Percentiles rank a stretch among this genome's conserved stretches.
Conservation (phyloP, 92 coral and sea anemone genomes). For the Micromussa lordhowensis region DNA sequence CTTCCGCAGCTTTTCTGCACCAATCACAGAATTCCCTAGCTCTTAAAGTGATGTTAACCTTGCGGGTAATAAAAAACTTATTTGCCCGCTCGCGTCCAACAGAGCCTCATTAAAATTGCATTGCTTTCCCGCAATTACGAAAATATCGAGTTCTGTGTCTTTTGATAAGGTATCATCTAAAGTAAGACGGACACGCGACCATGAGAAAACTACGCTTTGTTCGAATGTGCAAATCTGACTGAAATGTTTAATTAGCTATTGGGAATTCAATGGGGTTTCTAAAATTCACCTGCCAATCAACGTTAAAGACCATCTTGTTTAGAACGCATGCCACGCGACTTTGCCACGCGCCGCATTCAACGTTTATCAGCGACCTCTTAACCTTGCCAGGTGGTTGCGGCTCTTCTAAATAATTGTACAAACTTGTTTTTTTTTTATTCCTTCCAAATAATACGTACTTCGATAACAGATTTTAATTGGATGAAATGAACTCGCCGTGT, state of each 20-base stretch:
- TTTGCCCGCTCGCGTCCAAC: conserved; percentile 34
- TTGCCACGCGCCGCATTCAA: conserved; percentile 73
- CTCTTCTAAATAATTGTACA: conserved; percentile 65
- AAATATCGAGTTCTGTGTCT: conserved; percentile 57
- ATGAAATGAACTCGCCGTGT: conserved; percentile 68
- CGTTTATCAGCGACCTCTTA: conserved; percentile 44
- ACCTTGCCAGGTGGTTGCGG: conserved; percentile 75
- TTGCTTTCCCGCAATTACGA: conserved; percentile 58
- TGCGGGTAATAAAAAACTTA: conserved; percentile 23
- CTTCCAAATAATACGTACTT: conserved; percentile 57
- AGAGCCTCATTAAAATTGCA: conserved; percentile 54
- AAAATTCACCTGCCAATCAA: conserved; percentile 74
- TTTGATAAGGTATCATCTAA: conserved; percentile 67
- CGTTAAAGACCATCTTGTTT: conserved; percentile 66
- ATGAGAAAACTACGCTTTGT: conserved; percentile 68
- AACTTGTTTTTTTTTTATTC: conserved; percentile 57
- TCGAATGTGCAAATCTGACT: conserved; percentile 57
- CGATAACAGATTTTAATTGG: conserved; percentile 79
- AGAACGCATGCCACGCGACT: conserved; percentile 63
- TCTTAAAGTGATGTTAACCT: conserved; percentile 10
- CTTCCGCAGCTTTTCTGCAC: background rate
- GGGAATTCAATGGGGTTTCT: conserved; percentile 62
- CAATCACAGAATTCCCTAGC: conserved; percentile 3
- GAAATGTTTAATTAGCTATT: conserved; percentile 79
- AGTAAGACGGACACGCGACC: conserved; percentile 89